A percentile compares a stretch with the other conserved stretches of the same genome.
phyloP scores from a whole-genome alignment of 92 coral and sea anemone genomes.

The Palythoa heliodiscus region DNA sequence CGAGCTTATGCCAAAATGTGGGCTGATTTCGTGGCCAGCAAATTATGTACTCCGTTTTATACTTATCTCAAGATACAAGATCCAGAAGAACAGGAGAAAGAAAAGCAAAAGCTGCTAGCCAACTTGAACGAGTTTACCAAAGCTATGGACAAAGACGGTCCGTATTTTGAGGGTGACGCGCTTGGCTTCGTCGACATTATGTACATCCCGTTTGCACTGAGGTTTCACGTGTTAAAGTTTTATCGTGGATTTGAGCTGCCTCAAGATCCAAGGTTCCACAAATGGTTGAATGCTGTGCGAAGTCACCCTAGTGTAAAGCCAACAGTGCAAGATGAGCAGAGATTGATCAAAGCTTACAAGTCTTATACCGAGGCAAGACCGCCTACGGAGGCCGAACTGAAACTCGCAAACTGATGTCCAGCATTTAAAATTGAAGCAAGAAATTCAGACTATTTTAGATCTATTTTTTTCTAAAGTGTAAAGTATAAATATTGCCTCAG shows the following conservation, averaged over 20 bases:
- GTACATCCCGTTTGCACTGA: slow-evolving; percentile 73
- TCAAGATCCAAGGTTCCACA: slow-evolving; percentile 62
- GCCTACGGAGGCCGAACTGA: neutral
- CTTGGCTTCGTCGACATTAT: slow-evolving; percentile 78
- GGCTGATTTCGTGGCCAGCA: slow-evolving; percentile 79
- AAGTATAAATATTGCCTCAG: too few relatives aligned
- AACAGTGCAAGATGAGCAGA: slow-evolving; percentile 52
- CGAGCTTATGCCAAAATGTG: slow-evolving; percentile 82
- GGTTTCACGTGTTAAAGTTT: slow-evolving; percentile 62
- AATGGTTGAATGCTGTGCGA: slow-evolving; percentile 66
- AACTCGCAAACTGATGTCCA: too few relatives aligned
- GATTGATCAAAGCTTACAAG: slow-evolving; percentile 3
- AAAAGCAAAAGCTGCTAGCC: slow-evolving; percentile 56
- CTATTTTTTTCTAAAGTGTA: too few relatives aligned
- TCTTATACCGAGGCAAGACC: slow-evolving; percentile 1
- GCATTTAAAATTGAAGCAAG: neutral
- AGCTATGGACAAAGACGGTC: slow-evolving; percentile 70
- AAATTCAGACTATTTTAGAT: too few relatives aligned
- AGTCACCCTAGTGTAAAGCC: slow-evolving; percentile 59
- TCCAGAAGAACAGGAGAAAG: slow-evolving; percentile 58
- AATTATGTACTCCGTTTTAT: slow-evolving; percentile 64
- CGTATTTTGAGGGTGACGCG: slow-evolving; percentile 66
- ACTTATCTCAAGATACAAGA: slow-evolving; percentile 58
- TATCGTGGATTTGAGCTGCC: slow-evolving; percentile 74
- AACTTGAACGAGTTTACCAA: slow-evolving; percentile 55